These are phyloP conservation scores for Sciurus carolinensis DNA, from an alignment of 2,797 vertebrate genomes.

Conservation along the genomic window DNA sequence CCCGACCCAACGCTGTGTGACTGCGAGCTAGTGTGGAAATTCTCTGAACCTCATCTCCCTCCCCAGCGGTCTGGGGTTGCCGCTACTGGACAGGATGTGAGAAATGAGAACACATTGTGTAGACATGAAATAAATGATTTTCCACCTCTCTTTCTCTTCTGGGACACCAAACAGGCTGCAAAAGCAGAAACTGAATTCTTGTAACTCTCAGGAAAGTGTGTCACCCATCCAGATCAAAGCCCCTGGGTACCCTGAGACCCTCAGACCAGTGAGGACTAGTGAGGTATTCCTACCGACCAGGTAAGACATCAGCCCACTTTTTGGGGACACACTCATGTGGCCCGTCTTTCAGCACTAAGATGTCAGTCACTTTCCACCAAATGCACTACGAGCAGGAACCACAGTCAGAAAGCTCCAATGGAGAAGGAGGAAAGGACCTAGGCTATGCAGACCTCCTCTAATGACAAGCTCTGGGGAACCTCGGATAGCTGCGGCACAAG, in stretches of 20 bases:
- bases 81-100: neutral
- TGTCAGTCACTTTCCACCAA: neutral
- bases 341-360: neutral
- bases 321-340: rapidly evolving
- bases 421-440: neutral
- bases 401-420: neutral
- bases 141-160: neutral
- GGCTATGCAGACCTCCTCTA: neutral
- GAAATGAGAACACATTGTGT: neutral
- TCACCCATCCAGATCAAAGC: neutral
- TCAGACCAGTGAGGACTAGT: rapidly evolving
- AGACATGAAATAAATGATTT: neutral
- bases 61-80: neutral
- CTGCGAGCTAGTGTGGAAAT: rapidly evolving
- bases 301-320: neutral
- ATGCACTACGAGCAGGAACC: neutral
- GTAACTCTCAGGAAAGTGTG: neutral
- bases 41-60: neutral
- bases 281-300: neutral
- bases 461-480: neutral
- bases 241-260: neutral
- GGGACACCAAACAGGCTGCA: neutral
- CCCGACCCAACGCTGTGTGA: neutral
- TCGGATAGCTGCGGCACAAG: neutral
- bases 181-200: neutral